Percentiles rank a stretch among this genome's conserved stretches.
These are phyloP conservation scores for Nestor notabilis DNA, from an alignment of 2,113 vertebrate genomes.

Conservation along the genomic window DNA sequence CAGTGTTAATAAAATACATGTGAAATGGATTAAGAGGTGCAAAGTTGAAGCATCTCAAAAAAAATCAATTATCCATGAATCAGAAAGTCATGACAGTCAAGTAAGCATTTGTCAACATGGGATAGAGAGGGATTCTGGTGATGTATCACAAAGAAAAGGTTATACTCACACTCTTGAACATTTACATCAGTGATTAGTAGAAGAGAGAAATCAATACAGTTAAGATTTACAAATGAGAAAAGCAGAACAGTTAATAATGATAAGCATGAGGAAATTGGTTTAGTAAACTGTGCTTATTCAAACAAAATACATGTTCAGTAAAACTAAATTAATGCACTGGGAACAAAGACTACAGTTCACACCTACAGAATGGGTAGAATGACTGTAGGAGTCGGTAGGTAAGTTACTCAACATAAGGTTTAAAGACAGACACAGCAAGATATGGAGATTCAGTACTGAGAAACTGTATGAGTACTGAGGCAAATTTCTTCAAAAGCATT, in stretches of 20 bases:
- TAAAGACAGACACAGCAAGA: background rate
- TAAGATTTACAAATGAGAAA: background rate
- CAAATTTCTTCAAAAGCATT: background rate
- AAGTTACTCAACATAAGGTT: background rate
- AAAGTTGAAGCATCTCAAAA: background rate
- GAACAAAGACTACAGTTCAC: background rate
- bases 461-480: background rate
- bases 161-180: background rate
- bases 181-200: background rate
- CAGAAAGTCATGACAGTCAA: background rate
- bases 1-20: background rate
- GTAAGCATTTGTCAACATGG: background rate
- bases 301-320: background rate
- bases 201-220: conserved; percentile 8
- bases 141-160: background rate
- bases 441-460: background rate
- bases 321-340: background rate
- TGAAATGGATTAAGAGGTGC: background rate
- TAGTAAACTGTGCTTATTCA: background rate
- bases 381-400: background rate
- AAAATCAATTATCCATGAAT: background rate
- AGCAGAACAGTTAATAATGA: conserved; percentile 3
- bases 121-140: background rate
- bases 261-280: background rate
- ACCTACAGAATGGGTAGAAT: background rate